Evolutionary conservation across 2,888 invertebrate genomes (phyloP).

Genomic region (Tenthredo livida): DNA sequence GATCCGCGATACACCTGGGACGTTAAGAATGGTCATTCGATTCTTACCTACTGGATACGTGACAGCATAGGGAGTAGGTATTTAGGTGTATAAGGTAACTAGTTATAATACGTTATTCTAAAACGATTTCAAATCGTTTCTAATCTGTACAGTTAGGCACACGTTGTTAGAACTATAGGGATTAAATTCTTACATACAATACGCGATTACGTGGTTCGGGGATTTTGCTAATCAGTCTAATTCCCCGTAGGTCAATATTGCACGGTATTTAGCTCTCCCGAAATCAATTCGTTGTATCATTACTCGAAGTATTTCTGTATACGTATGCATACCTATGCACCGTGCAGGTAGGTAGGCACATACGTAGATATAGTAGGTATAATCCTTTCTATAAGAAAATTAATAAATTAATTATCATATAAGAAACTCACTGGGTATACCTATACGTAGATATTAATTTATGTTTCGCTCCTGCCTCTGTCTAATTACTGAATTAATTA

Average conservation of each 20-base stretch:
- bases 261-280: not conserved
- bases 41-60: not conserved
- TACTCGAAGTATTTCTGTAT: too few relatives aligned
- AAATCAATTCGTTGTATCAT: too few relatives aligned
- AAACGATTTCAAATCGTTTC: not conserved
- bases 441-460: not conserved
- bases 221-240: not conserved
- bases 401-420: too few relatives aligned
- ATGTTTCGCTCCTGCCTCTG: not conserved
- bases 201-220: not conserved
- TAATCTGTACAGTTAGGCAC: not conserved
- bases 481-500: not conserved
- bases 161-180: not conserved
- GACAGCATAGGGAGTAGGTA: too few relatives aligned
- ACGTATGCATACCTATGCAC: too few relatives aligned
- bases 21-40: not conserved
- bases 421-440: too few relatives aligned
- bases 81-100: too few relatives aligned
- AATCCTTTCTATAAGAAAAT: too few relatives aligned
- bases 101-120: not conserved
- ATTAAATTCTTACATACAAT: not conserved
- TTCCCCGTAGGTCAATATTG: too few relatives aligned
- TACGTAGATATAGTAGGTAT: too few relatives aligned
- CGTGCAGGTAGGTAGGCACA: too few relatives aligned
- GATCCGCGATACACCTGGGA: not conserved